Evolutionary conservation across 1,140 invertebrate genomes (phyloP).

Genomic region (Solenopsis fugax): DNA sequence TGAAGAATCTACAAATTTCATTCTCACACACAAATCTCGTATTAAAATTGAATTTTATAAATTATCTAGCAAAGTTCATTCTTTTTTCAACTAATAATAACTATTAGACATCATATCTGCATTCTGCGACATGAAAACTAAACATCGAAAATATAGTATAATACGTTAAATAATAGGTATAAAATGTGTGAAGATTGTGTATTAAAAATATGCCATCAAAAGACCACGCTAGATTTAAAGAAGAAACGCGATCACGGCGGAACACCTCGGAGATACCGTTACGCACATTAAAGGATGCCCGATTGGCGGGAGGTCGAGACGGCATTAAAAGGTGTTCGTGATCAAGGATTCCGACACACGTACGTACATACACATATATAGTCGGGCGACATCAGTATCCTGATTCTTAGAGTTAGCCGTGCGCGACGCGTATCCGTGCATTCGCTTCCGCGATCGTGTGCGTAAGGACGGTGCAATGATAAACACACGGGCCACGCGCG

Average conservation of each 20-base stretch:
- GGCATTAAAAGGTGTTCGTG: conserved; percentile 72
- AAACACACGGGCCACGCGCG: conserved; percentile 73
- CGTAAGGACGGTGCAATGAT: conserved; percentile 72
- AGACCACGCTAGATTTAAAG: neutral
- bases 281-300: conserved; percentile 62
- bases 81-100: neutral
- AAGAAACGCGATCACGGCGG: conserved; percentile 21
- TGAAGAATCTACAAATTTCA: neutral
- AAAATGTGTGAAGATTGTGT: neutral
- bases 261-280: conserved; percentile 70
- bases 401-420: neutral
- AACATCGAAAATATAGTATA: neutral
- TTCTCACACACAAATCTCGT: neutral
- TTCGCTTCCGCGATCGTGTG: neutral
- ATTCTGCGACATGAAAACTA: neutral
- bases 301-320: conserved; percentile 71
- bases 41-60: neutral
- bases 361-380: neutral
- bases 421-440: neutral
- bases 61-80: neutral
- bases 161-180: neutral
- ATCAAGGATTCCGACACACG: conserved; percentile 69
- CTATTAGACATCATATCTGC: neutral
- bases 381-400: conserved; percentile 56
- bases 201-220: neutral